phyloP scores from a whole-genome alignment of 2,797 vertebrate species.

The Myotis vivesi region DNA sequence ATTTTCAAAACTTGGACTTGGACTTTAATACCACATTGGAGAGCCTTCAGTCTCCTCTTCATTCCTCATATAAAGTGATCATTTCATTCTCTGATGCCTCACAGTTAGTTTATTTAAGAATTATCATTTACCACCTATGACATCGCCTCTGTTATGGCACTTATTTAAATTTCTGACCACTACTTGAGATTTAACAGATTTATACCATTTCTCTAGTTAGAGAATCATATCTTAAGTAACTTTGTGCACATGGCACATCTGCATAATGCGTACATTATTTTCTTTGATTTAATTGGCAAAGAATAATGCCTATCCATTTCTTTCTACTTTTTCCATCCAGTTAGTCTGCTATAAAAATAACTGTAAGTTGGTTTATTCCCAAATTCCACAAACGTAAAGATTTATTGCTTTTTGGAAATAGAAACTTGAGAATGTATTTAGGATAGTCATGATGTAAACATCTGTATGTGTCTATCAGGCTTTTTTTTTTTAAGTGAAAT shows the following conservation, averaged over 20 bases:
- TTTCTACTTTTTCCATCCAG: not conserved
- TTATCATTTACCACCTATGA: not conserved
- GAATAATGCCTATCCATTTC: not conserved
- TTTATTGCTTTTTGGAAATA: conserved; percentile 24
- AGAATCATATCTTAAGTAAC: not conserved
- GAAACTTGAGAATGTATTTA: not conserved
- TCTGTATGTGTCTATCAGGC: not conserved
- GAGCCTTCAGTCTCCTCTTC: not conserved
- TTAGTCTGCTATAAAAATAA: not conserved
- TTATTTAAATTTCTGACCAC: conserved; percentile 25
- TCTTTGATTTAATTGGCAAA: not conserved
- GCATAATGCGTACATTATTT: not conserved
- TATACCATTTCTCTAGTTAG: not conserved
- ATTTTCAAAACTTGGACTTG: conserved; percentile 14
- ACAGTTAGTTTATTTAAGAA: conserved; percentile 21
- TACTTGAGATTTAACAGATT: not conserved
- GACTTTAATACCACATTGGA: not conserved
- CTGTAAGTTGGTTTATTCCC: not conserved
- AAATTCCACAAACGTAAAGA: not conserved
- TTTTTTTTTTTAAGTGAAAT: not conserved
- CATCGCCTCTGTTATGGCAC: not conserved
- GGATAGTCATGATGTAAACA: not conserved
- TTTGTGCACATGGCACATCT: not conserved
- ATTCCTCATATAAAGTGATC: not conserved
- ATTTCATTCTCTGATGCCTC: not conserved